Percentiles rank a stretch among this genome's conserved stretches.
Evolutionary conservation across 2,113 vertebrate species (phyloP).

Genomic region (Castor canadensis): DNA sequence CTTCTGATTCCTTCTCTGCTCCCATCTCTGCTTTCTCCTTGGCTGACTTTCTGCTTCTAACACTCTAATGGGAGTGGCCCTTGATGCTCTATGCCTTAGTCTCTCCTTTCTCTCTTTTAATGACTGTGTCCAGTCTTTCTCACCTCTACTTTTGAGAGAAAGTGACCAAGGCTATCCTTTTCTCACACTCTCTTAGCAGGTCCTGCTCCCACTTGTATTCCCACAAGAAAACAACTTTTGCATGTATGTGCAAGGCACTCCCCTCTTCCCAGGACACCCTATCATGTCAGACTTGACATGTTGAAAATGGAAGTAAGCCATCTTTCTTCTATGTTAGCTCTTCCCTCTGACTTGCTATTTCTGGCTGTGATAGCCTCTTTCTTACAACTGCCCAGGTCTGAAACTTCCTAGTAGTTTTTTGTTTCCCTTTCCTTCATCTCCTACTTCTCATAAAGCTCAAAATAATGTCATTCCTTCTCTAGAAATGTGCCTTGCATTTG

Average conservation of each 20-base stretch:
- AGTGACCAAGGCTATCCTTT: neutral
- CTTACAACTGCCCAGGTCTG: neutral
- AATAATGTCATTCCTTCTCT: neutral
- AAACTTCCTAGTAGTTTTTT: neutral
- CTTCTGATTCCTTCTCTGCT: conserved; percentile 36
- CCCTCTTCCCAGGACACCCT: neutral
- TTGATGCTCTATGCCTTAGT: neutral
- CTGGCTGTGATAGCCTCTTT: neutral
- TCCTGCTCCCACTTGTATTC: neutral
- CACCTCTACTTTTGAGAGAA: neutral
- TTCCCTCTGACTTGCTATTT: neutral
- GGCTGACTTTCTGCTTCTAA: neutral
- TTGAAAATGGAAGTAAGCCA: neutral
- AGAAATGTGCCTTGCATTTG: neutral
- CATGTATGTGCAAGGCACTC: neutral
- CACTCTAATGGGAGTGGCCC: too few relatives aligned
- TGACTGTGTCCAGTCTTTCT: neutral
- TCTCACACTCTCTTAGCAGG: neutral
- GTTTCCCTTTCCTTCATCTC: neutral
- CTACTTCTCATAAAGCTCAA: neutral
- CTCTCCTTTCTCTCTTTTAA: neutral
- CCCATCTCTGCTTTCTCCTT: neutral
- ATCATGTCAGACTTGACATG: rapidly evolving
- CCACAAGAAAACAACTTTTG: too few relatives aligned
- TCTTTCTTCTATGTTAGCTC: neutral